Conservation (phyloP, 2,888 invertebrate species). For the Trissolcus japonicus region DNA sequence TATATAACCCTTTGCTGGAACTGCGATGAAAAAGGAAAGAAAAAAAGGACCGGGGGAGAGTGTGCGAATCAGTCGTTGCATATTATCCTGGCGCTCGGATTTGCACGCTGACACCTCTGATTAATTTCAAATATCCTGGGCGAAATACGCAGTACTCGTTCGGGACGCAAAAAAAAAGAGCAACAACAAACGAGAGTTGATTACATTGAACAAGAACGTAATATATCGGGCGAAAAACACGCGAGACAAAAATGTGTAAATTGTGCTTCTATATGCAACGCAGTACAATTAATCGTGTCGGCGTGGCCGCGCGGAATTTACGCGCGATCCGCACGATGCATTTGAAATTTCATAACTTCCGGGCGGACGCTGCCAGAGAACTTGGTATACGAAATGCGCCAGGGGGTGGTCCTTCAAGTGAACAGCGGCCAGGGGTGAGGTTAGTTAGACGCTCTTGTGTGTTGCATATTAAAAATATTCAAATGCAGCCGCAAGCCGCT, state of each 20-base stretch:
- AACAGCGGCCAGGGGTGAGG: constrained; percentile 59
- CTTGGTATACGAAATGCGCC: constrained; percentile 28
- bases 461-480: constrained; percentile 74
- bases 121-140: constrained; percentile 26
- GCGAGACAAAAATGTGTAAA: constrained; percentile 39
- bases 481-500: constrained; percentile 63
- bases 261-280: constrained; percentile 32
- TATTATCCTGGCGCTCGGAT: not conserved
- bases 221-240: constrained; percentile 17
- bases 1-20: not conserved
- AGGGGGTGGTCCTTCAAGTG: constrained; percentile 40
- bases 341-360: constrained; percentile 66
- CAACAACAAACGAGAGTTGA: constrained; percentile 32
- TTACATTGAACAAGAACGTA: constrained; percentile 40
- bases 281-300: constrained; percentile 45
- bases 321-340: constrained; percentile 63
- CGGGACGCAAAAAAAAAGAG: constrained; percentile 15
- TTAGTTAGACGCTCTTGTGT: constrained; percentile 70
- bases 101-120: constrained; percentile 1
- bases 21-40: not conserved
- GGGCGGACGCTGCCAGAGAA: constrained; percentile 39
- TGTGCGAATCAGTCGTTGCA: not conserved
- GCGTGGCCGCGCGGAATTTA: constrained; percentile 65
- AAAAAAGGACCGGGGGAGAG: not conserved
- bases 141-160: constrained; percentile 17